Evolutionary conservation across 2,113 vertebrate genomes (phyloP).

Genomic region (Plectropomus leopardus): DNA sequence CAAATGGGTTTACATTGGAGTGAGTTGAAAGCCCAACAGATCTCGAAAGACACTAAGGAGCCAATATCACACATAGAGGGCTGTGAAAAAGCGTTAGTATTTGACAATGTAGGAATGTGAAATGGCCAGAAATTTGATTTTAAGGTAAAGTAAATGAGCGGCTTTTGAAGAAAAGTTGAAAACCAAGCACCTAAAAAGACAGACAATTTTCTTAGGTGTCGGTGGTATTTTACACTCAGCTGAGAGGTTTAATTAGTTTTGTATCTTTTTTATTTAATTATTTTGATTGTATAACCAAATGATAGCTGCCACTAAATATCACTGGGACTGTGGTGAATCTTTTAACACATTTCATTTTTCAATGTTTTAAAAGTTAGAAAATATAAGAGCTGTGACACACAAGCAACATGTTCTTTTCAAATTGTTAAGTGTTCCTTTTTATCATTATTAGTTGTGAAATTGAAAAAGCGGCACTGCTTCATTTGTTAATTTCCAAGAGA

Average conservation of each 20-base stretch:
- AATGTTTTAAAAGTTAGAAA: neutral
- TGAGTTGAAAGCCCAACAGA: too few species aligned
- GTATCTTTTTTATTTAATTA: neutral
- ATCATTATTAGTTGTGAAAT: neutral
- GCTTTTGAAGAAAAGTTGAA: too few species aligned
- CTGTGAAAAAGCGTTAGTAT: too few species aligned
- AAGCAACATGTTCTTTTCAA: neutral
- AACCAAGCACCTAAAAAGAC: too few species aligned
- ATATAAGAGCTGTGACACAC: neutral
- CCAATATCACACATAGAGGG: too few species aligned
- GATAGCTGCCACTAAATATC: neutral
- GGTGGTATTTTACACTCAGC: neutral
- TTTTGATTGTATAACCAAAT: neutral
- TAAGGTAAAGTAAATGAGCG: too few species aligned
- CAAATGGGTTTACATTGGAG: too few species aligned
- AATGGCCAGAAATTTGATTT: too few species aligned
- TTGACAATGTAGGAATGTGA: too few species aligned
- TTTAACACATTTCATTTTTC: neutral
- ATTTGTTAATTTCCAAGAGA: neutral
- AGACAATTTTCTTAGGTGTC: too few species aligned
- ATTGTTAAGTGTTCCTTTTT: neutral
- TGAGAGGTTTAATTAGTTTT: neutral
- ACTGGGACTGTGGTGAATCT: neutral
- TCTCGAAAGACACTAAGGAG: too few species aligned
- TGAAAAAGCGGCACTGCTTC: neutral